Base-by-base conservation (phyloP, 2,113 vertebrate species). In the Hyperopisus bebe region DNA sequence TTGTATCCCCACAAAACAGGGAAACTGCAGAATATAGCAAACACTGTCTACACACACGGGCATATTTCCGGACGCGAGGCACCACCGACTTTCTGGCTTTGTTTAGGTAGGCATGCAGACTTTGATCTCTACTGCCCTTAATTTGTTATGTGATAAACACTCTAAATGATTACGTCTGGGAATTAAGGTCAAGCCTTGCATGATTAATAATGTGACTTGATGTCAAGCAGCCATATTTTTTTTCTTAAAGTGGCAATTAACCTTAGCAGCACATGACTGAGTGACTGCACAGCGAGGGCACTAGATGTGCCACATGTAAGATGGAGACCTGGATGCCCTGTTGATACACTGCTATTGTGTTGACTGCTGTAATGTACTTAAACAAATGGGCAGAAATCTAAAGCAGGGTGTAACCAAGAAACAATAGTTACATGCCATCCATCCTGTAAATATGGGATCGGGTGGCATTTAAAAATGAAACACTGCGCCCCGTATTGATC, bases 191-290 rank as follows among this genome's bases (percentile, higher is more conserved):
- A 42, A 42, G 70, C 31, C 74, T 53, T 9, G n/a, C 83, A 42
- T 85, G 31, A 84, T 53, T 85, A 42, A 47, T 89, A 50, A 89
- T 53, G 39, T 53, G 35, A 31, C 39, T n/a, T 19, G 74, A 11
- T 42, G 50, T 83, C 48, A 89, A 11, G 48, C 21, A 47, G 47
- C 39, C 44, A 42, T 27, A 86, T 86, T 86, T 86, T 86, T 86
- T 47, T 80, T 86, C n/a, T 86, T 50, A 86, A 86, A 86, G 83
- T 86, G 47, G 87, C 39, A n/a, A 47, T 66, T 46, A 88, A 70
- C 83, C 83, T 86, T 86, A 47, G 11, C 42, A 15, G 47, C 47
- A 48, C 24, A 84, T 47, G 35, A 44, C 83, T 27, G 17, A 17
- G 83, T 86, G 42, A 86, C 47, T 9, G 83, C 47, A 24, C 44